Evolutionary conservation across 2,113 vertebrate species (phyloP), one percentile per base, ranked within the genome.

Genomic region (Sander vitreus): DNA sequence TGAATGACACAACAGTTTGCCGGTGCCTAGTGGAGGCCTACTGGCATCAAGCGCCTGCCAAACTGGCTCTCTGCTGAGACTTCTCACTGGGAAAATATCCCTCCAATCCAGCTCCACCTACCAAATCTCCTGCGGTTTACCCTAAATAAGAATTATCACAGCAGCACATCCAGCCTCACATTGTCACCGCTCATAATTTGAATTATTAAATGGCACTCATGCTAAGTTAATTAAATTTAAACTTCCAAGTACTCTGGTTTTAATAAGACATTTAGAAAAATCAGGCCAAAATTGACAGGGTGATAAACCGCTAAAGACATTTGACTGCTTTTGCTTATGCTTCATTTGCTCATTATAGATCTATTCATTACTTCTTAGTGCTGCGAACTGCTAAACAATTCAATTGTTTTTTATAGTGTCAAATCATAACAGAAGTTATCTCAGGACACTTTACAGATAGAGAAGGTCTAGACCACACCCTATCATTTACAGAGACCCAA

Each of bases 211-310:
- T 87, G 60, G 57, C 78, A 68, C 70, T 85, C 76, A 68, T 73
- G 86, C 82, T 76, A 85, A 73, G 78, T 92, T 92, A 91, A 93
- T 94, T 91, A 85, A 84, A 85, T 90, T 92, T 81, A 87, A 74
- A 91, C 86, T 73, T 90, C 62, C 68, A 48, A 59, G 83, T 81
- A 69, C 79, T 63, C 86, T 23, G 23, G 21, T 73, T 78, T 81
- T 69, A 73, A 70, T 64, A 83, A 89, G 76, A 85, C 53, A 3
- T 70, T 79, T 39, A 23, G 48, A 85, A 79, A 89, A 87, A 86
- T 82, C 77, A 66, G 73, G 74, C 53, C n/a, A 59, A 60, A 87
- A 77, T 73, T 85, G 78, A 72, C 70, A 66, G 77, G 39, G 78
- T 76, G 75, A 53, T 83, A 54, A 83, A 85, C 64, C 83, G 64